These are phyloP conservation scores for Bombus terrestris DNA, from an alignment of 1,140 invertebrate genomes.

Conservation along the genomic window DNA sequence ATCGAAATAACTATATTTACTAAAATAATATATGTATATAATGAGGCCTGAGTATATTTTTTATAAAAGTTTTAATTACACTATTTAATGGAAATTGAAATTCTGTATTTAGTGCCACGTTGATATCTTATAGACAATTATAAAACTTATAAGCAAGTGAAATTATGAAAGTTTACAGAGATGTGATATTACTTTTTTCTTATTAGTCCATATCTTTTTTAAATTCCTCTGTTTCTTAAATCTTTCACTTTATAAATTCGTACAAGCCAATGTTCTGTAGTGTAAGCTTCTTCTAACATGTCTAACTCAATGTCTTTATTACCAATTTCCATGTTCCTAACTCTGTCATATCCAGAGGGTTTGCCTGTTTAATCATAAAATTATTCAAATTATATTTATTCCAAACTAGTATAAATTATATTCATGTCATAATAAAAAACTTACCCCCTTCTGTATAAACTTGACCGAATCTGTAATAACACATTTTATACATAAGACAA, in stretches of 20 bases:
- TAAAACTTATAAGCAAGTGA: slow-evolving; percentile 40
- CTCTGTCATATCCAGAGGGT: slow-evolving; percentile 95
- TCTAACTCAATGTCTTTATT: slow-evolving; percentile 97
- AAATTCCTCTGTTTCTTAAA: slow-evolving; percentile 90
- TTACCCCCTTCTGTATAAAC: slow-evolving; percentile 97
- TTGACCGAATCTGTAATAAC: slow-evolving; percentile 96
- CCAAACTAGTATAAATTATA: not conserved
- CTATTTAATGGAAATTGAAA: slow-evolving; percentile 37
- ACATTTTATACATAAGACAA: slow-evolving; percentile 98
- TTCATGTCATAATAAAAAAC: slow-evolving; percentile 32
- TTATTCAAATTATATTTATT: not conserved
- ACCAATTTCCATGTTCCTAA: slow-evolving; percentile 95
- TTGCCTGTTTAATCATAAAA: slow-evolving; percentile 83
- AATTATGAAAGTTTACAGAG: slow-evolving; percentile 50
- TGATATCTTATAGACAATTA: slow-evolving; percentile 43
- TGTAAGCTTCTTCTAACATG: slow-evolving; percentile 96
- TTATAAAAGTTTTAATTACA: slow-evolving; percentile 36
- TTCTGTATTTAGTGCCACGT: slow-evolving; percentile 37
- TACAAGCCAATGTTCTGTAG: slow-evolving; percentile 97
- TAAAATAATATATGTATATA: slow-evolving; percentile 31
- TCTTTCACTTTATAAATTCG: slow-evolving; percentile 97
- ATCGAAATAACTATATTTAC: slow-evolving; percentile 19
- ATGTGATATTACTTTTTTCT: slow-evolving; percentile 14
- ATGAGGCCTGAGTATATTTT: slow-evolving; percentile 16
- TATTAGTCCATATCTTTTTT: slow-evolving; percentile 35